Evolutionary conservation across 1,140 invertebrate genomes (phyloP).

Genomic region (Pseudomyrmex gracilis): DNA sequence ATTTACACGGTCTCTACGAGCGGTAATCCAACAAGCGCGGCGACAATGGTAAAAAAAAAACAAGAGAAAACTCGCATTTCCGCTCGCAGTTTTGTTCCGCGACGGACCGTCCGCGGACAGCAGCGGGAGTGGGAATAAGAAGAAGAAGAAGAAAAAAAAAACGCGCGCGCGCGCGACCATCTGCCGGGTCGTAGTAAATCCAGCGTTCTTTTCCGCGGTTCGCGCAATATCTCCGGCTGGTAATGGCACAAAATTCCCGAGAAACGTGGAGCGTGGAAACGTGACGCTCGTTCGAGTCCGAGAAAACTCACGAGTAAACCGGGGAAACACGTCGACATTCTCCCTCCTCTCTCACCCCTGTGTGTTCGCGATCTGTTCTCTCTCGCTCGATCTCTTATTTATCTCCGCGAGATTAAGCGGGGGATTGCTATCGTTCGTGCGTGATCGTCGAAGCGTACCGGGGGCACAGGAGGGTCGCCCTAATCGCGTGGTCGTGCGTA

Average conservation of each 20-base stretch:
- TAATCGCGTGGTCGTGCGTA: slow-evolving; percentile 68
- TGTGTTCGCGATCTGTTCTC: slow-evolving; percentile 13
- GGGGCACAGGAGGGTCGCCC: slow-evolving; percentile 55
- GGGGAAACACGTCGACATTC: not conserved
- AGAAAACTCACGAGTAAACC: not conserved
- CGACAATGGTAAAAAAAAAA: slow-evolving; percentile 22
- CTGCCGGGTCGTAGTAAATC: slow-evolving; percentile 52
- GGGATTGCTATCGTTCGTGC: slow-evolving; percentile 24
- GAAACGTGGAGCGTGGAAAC: slow-evolving; percentile 37
- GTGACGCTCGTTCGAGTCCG: slow-evolving; percentile 45
- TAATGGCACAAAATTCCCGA: slow-evolving; percentile 54
- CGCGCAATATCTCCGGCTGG: slow-evolving; percentile 40
- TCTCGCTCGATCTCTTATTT: slow-evolving; percentile 56
- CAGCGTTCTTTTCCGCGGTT: slow-evolving; percentile 39
- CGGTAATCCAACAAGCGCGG: slow-evolving; percentile 13
- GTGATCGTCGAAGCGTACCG: slow-evolving; percentile 64
- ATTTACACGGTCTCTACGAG: not conserved
- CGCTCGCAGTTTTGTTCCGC: slow-evolving; percentile 34
- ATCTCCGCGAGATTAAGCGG: slow-evolving; percentile 61
- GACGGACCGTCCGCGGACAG: not conserved
- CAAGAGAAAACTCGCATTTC: slow-evolving; percentile 36
- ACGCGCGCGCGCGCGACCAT: slow-evolving; percentile 31
- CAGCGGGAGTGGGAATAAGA: not conserved
- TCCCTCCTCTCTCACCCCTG: not conserved
- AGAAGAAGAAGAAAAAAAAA: not conserved